Percentiles rank a stretch among this genome's conserved stretches.
These are phyloP conservation scores for Pantherophis alleghaniensis DNA, from an alignment of 2,797 vertebrate species.

Conservation along the genomic window DNA sequence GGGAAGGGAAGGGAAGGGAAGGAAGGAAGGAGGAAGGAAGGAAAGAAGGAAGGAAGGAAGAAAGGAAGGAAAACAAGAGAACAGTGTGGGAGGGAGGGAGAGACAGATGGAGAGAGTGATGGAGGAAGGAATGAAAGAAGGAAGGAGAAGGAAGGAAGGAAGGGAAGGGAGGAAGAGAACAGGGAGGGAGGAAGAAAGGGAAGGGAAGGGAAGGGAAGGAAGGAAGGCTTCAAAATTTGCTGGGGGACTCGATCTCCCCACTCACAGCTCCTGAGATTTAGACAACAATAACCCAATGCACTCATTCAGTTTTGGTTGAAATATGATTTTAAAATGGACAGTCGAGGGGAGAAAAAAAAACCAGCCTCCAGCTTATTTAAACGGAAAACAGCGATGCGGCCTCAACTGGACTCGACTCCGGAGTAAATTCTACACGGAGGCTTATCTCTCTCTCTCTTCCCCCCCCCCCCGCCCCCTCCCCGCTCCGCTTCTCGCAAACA, in stretches of 20 bases:
- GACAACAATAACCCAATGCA: not conserved
- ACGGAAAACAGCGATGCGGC: not conserved
- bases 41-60: not conserved
- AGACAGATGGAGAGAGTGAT: too few relatives aligned
- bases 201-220: not conserved
- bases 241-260: not conserved
- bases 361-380: not conserved
- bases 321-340: too few relatives aligned
- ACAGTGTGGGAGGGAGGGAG: not conserved
- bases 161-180: not conserved
- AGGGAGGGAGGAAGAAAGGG: not conserved
- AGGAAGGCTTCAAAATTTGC: too few relatives aligned
- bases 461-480: too few relatives aligned
- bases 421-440: not conserved
- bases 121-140: too few relatives aligned
- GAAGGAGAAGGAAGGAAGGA: not conserved
- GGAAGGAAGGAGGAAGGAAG: too few relatives aligned
- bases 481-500: not conserved
- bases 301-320: not conserved
- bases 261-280: not conserved
- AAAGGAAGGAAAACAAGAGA: not conserved
- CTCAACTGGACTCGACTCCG: not conserved
- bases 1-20: not conserved
- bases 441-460: rapidly evolving
- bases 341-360: rapidly evolving